Evolutionary conservation across 2,113 vertebrate genomes (phyloP), one percentile per base, ranked within the genome.

Genomic region (Podilymbus podiceps): DNA sequence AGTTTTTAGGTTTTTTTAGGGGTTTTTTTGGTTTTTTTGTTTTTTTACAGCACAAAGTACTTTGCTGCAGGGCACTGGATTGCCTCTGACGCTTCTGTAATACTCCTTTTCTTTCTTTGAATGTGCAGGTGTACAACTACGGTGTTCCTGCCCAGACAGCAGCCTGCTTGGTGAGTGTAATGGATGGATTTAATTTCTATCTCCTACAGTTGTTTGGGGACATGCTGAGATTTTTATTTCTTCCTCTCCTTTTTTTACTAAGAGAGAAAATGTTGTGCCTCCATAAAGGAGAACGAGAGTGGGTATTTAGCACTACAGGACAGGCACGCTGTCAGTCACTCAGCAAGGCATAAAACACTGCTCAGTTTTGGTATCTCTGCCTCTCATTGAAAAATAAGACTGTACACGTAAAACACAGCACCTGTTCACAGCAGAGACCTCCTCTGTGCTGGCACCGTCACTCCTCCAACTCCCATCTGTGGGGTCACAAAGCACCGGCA

Each of bases 111-210:
- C 53, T 85, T 63, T 15, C 79, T 94, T 94, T 82, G 71, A 52
- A 89, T 8, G 2, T 83, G 69, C 94, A 97, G 94, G 91, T 93
- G 81, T 88, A 53, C 3, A 6, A 28, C 85, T 88, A 2, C 56
- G 28, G 69, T 11, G 10, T 53, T 92, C 66, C 81, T 93, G 95
- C 85, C 91, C 87, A 76, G 91, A 58, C 81, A 58, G 91, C 23
- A 0, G 81, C 46, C 69, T 82, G 66, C 78, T 85, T 9, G 85
- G 88, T 91, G 74, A 95, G 89, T 89, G 53, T 68, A 87, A 87
- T 67, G 80, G 87, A 95, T 91, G 88, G 69, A 66, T 93, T 94
- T 94, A 72, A 93, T 96, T 91, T 95, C 76, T 33, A 42, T 82
- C 77, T 92, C 62, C 53, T 85, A 5, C 44, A 47, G 62, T 73